Base-by-base conservation (phyloP, 2,888 invertebrate species). In the Laspeyria flexula region DNA sequence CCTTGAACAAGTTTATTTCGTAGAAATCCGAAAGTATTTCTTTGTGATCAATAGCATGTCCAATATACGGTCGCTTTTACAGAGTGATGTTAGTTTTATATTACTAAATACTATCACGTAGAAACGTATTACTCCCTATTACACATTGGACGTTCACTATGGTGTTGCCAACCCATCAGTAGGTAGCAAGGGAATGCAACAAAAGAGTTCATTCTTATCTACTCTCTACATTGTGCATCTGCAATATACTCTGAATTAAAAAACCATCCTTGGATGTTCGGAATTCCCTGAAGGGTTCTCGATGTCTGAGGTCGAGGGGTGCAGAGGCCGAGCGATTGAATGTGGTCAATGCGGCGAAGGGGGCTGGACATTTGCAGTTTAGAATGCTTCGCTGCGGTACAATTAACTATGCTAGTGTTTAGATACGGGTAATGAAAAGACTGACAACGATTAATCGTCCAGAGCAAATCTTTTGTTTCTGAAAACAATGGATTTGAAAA, bases 321-420 rank as follows among this genome's bases (percentile, higher is more conserved):
- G 80, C 75, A 80, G 81, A 81, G 68, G 63, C 61, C 54, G 70
- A 47, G 58, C 81, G 85, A 86, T 88, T 88, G 86, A 85, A 88
- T 88, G 87, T 74, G 88, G 89, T 85, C 76, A 73, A 48, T 80
- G 86, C 57, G 79, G 80, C 43, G 45, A 53, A 59, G 46, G 71
- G 74, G 70, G 67, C 71, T 79, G 83, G 74, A 71, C 74, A 70
- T 71, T 65, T 63, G 44, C 35, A 40, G 66, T 55, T 40, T 52
- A 61, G 61, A 69, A 69, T 64, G 58, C 71, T 64, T 60, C 45
- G 55, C 55, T 77, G 77, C 61, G 73, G 79, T 79, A 61, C 75
- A 73, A 80, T 83, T 85, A 79, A 81, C 80, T 75, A 77, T 73
- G 69, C 68, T 69, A 52, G 59, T 70, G 68, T 70, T 74, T 62